A percentile compares a stretch with the other conserved stretches of the same genome.
phyloP scores from a whole-genome alignment of 2,888 invertebrate species.

The Tortricodes alternella region DNA sequence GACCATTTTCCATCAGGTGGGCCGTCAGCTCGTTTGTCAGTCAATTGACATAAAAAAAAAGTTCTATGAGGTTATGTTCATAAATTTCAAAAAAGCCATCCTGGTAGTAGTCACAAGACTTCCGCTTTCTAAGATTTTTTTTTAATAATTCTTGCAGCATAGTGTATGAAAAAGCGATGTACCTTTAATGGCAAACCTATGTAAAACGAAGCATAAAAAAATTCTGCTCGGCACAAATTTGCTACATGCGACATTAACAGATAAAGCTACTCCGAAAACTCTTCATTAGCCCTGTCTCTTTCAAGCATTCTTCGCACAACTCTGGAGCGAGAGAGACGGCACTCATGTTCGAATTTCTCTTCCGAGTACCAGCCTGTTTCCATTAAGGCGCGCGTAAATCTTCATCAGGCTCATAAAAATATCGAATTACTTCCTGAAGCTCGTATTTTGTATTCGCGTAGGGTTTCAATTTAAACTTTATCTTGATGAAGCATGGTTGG shows the following conservation, averaged over 20 bases:
- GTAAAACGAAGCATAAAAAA: conserved; percentile 25
- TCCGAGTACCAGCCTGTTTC: neutral
- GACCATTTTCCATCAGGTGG: too few relatives aligned
- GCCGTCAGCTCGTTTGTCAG: too few relatives aligned
- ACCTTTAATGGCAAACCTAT: conserved; percentile 26
- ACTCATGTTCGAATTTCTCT: neutral
- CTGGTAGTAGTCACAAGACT: too few relatives aligned
- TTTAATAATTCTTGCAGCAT: neutral
- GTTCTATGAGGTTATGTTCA: too few relatives aligned
- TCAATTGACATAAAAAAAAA: too few relatives aligned
- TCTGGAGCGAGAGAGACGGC: neutral
- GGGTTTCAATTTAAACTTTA: conserved; percentile 6
- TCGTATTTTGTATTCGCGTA: neutral
- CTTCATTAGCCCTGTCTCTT: neutral
- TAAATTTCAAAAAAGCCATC: too few relatives aligned
- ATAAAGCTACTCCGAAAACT: neutral
- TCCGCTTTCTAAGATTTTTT: neutral
- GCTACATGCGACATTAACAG: conserved; percentile 14
- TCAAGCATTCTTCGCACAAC: neutral
- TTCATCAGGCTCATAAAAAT: conserved; percentile 31
- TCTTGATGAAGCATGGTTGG: neutral
- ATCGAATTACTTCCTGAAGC: conserved; percentile 2
- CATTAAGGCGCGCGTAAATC: conserved; percentile 28
- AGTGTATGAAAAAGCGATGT: conserved; percentile 1
- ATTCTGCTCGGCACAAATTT: conserved; percentile 6